These are phyloP conservation scores for Odocoileus virginianus DNA, from an alignment of 2,113 vertebrate genomes.

Conservation along the genomic window DNA sequence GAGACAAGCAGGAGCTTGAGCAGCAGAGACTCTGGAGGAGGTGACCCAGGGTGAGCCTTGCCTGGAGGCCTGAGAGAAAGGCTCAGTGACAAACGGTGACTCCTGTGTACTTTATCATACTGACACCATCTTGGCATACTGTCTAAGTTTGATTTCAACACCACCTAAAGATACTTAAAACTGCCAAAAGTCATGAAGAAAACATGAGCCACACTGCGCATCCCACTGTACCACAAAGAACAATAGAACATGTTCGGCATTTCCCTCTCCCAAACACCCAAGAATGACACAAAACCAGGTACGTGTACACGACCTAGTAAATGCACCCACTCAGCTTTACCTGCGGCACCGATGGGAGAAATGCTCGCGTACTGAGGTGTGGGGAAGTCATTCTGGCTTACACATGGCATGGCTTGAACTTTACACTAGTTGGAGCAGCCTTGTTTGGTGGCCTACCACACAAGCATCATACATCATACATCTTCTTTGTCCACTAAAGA, in stretches of 20 bases:
- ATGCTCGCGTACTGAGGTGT: not conserved
- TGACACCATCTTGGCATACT: not conserved
- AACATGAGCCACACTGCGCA: not conserved
- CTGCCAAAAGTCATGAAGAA: not conserved
- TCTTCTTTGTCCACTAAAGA: not conserved
- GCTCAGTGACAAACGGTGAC: rapidly evolving
- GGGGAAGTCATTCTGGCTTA: not conserved
- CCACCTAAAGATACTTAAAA: not conserved
- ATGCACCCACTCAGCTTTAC: not conserved
- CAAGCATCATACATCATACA: not conserved
- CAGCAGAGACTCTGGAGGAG: not conserved
- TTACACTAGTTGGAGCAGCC: no score
- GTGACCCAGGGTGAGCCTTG: not conserved
- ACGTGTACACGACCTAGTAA: rapidly evolving
- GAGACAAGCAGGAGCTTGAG: rapidly evolving
- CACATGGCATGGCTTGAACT: not conserved
- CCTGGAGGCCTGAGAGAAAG: not conserved
- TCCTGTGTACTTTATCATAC: rapidly evolving
- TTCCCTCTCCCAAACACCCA: not conserved
- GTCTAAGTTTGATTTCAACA: not conserved
- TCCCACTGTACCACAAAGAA: not conserved
- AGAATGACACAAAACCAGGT: rapidly evolving
- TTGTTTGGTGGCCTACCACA: not conserved
- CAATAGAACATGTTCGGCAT: not conserved
- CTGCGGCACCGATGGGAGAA: rapidly evolving